Conservation (phyloP, 2,113 vertebrate species). For the Gopherus flavomarginatus region DNA sequence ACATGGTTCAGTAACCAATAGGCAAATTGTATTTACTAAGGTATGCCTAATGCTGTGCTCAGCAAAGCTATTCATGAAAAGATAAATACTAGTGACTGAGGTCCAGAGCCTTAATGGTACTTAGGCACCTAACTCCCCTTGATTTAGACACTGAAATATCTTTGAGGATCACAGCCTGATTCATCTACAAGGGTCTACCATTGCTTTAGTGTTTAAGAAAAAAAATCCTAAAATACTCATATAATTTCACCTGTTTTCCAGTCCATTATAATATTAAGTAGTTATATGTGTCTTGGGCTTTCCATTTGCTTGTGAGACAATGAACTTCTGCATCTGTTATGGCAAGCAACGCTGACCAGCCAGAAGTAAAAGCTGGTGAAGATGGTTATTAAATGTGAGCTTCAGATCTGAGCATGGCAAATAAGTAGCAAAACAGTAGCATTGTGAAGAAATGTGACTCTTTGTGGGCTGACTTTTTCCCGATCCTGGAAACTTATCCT, state of each 20-base stretch:
- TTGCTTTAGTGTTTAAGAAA: neutral
- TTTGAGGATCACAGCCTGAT: neutral
- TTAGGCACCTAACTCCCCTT: neutral
- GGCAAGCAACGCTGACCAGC: accelerated
- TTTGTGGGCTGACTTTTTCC: neutral
- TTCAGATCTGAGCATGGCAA: neutral
- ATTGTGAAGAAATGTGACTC: neutral
- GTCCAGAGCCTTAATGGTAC: neutral
- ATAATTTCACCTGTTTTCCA: neutral
- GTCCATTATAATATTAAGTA: neutral
- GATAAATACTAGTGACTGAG: neutral
- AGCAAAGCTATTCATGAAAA: neutral
- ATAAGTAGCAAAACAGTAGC: neutral
- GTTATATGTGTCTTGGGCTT: neutral
- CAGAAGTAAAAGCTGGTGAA: neutral
- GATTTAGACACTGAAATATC: neutral
- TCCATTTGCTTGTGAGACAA: neutral
- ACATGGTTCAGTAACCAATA: neutral
- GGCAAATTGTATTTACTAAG: neutral
- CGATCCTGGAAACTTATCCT: neutral
- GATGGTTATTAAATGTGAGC: neutral
- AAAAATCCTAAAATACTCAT: neutral
- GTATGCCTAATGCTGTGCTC: neutral
- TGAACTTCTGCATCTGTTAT: neutral
- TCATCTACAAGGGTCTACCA: neutral